Evolutionary conservation across 2,113 vertebrate genomes (phyloP), one percentile per base, ranked within the genome.

Genomic region (Rana temporaria): DNA sequence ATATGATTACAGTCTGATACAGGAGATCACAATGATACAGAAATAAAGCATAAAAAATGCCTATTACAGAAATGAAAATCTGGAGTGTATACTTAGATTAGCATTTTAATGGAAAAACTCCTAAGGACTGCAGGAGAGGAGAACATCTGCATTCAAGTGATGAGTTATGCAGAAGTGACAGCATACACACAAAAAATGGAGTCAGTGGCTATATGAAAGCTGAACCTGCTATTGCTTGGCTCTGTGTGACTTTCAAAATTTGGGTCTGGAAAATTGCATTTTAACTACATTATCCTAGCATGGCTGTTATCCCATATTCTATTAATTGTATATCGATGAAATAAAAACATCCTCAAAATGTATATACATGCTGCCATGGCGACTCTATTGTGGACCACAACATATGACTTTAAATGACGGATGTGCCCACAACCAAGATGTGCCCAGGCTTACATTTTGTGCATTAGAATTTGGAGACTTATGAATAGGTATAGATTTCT

Each of bases 31-130:
- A 71, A 69, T 86, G 75, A 65, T 82, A 69, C 86, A 78, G 85
- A 85, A 87, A 69, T 70, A 75, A 81, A 32, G 20, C 87, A 60
- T 80, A 86, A 69, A 48, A 79, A 85, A 85, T 82, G 85, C 84
- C 83, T 86, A 85, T 86, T 88, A 76, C 86, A 81, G 87, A 85
- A 86, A 82, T 72, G 85, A 82, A 88, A 91, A 93, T 92, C 86
- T 90, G 86, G 86, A 93, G 89, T 92, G 67, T 89, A 89, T 84
- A 89, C 88, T 92, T 91, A 87, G 91, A 95, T 95, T 95, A 93
- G 93, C 93, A 94, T 95, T 94, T 94, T 94, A 94, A 95, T 94
- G 91, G 92, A 91, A 94, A 93, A 94, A 93, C 93, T 93, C 86
- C 88, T 87, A 72, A 82, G 89, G 92, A 92, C 92, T 92, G 89